Base-by-base conservation (phyloP, 2,113 vertebrate genomes). In the Bubo scandiacus region DNA sequence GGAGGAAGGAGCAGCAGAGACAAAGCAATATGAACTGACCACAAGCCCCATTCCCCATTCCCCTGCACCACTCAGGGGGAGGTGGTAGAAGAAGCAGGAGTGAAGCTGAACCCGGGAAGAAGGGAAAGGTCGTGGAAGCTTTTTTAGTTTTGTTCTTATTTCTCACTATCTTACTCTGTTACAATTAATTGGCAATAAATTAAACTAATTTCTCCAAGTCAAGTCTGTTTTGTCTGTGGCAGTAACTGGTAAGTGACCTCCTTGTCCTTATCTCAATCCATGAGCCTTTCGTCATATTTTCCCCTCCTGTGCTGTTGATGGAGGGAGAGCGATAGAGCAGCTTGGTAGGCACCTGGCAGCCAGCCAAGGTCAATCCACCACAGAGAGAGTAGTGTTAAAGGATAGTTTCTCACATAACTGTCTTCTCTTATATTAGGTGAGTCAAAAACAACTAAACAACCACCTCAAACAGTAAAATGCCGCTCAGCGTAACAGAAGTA, bases 1-100 rank as follows among this genome's bases (percentile, higher is more conserved):
- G 34, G 11, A 62, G 6, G 26, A 77, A 65, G 45, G 15, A 29
- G 12, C 15, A 59, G 47, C 26, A 90, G 21, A 51, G 29, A 47
- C 1, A 2, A 71, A 68, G 14, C 1, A 0, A 54, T 21, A 6
- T 7, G 29, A 62, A n/a, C 34, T 18, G 15, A 42, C 22, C 2
- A 2, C 18, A 79, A 22, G 1, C 9, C 18, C 52, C 15, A 10
- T 45, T 55, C 40, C 27, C 17, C 1, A 2, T 42, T 5, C 3
- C 49, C 5, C 11, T 32, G 10, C 27, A 8, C 11, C 8, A 3
- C 27, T 21, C 22, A 9, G 22, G 65, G 12, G 21, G 10, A 88
- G 9, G 4, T 61, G 10, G 7, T 4, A 79, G 38, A 61, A 67
- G 73, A 81, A 49, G 9, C 2, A 0, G 21, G 27, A 49, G 11